Conservation (phyloP, 2,113 vertebrate species). For the Columba janthina region DNA sequence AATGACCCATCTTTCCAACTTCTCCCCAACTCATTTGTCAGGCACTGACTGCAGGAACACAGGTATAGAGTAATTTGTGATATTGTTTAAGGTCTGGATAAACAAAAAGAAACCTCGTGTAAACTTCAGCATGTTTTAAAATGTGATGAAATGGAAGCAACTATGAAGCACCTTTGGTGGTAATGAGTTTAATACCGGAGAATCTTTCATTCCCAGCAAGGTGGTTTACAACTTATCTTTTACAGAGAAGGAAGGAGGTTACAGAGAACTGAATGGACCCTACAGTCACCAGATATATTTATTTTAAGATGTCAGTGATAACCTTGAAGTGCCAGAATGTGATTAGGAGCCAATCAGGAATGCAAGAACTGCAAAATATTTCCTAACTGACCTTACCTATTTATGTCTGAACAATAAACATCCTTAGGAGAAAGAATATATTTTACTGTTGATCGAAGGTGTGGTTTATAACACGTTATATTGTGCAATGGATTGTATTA, state of each 20-base stretch:
- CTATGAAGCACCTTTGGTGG: not conserved
- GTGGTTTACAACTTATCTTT: not conserved
- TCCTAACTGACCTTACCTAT: not conserved
- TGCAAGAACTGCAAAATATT: not conserved
- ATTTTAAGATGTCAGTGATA: not conserved
- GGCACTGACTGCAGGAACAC: not conserved
- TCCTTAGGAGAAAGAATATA: not conserved
- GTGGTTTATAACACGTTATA: not conserved
- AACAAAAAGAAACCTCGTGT: not conserved
- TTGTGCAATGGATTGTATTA: not conserved
- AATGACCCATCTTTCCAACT: not conserved
- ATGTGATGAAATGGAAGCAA: not conserved
- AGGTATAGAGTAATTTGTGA: not conserved
- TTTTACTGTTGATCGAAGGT: not conserved
- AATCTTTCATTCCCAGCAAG: not conserved
- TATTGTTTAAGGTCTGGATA: not conserved
- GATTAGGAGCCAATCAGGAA: not conserved
- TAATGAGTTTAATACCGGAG: not conserved
- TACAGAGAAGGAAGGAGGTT: not conserved
- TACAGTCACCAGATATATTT: not conserved
- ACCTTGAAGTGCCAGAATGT: not conserved
- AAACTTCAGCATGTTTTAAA: not conserved
- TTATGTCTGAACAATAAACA: not conserved
- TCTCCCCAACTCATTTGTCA: not conserved
- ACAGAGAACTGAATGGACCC: not conserved